Percentiles rank a stretch among this genome's conserved stretches.
Conservation (phyloP, 2,113 vertebrate genomes). For the Macroglossus sobrinus region DNA sequence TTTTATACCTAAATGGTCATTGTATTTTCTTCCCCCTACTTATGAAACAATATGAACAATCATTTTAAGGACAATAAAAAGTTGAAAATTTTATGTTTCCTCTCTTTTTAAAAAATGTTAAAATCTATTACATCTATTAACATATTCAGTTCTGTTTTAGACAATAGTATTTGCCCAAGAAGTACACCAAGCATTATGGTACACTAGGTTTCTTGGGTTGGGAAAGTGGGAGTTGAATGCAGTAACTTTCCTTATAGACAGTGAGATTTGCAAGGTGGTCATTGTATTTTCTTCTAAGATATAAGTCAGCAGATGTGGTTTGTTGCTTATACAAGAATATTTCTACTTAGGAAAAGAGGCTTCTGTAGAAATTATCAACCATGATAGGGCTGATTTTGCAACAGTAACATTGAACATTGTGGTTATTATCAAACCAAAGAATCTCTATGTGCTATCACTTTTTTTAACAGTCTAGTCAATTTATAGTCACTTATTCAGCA, state of each 20-base stretch:
- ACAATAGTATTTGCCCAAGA: not conserved
- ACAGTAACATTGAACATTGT: not conserved
- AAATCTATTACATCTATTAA: not conserved
- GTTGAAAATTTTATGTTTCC: constrained; percentile 40
- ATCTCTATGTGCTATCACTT: not conserved
- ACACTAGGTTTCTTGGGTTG: not conserved
- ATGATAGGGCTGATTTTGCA: not conserved
- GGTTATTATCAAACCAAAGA: not conserved
- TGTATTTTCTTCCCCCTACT: constrained; percentile 49
- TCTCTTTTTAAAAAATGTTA: constrained; percentile 15
- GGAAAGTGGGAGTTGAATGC: not conserved
- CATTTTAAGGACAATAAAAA: constrained; percentile 69
- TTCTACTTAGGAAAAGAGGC: constrained; percentile 9
- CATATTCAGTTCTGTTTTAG: constrained; percentile 1
- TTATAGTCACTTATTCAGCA: not conserved
- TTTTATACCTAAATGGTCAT: constrained; percentile 57
- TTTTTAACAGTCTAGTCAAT: not conserved
- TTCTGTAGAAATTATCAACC: constrained; percentile 5
- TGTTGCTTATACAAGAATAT: constrained; percentile 16
- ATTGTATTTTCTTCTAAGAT: constrained; percentile 36
- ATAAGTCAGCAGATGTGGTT: not conserved
- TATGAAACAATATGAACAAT: constrained; percentile 26
- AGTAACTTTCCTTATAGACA: not conserved
- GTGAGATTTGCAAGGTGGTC: not conserved
- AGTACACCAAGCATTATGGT: not conserved